These are phyloP conservation scores for Papilio polyxenes DNA, from an alignment of 1,140 invertebrate species.

Conservation along the genomic window DNA sequence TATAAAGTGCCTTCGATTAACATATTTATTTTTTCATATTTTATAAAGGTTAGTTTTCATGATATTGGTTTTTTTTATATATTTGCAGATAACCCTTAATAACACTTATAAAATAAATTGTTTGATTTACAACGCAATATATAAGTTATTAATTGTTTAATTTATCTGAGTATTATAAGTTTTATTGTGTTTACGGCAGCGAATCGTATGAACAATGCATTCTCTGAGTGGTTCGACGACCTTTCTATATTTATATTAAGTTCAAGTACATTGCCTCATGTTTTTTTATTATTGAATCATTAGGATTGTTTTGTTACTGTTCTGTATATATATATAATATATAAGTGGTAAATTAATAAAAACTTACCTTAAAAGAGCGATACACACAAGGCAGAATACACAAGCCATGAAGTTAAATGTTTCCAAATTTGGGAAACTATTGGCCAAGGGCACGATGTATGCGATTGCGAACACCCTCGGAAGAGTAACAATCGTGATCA, in stretches of 20 bases:
- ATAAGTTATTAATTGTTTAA: background rate
- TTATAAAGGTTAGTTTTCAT: no score
- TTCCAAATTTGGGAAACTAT: slow-evolving; percentile 59
- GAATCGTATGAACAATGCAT: background rate
- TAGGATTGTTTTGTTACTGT: background rate
- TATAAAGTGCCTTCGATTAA: background rate
- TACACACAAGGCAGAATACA: slow-evolving; percentile 50
- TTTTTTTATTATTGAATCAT: background rate
- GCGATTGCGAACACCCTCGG: slow-evolving; percentile 56
- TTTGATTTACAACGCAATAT: background rate
- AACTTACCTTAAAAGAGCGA: slow-evolving; percentile 60
- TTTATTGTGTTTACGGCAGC: background rate
- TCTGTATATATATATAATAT: background rate
- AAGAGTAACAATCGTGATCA: slow-evolving; percentile 54
- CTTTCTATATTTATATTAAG: background rate
- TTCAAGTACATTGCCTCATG: background rate
- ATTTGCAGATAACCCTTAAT: background rate
- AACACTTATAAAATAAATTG: background rate
- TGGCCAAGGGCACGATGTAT: slow-evolving; percentile 58
- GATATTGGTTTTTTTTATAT: no score
- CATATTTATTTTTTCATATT: background rate
- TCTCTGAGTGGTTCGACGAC: background rate
- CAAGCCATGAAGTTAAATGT: slow-evolving; percentile 61
- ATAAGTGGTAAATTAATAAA: background rate
- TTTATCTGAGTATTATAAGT: background rate